Conservation (phyloP, 2,797 vertebrate species). For the Cyprinodon diabolis region DNA sequence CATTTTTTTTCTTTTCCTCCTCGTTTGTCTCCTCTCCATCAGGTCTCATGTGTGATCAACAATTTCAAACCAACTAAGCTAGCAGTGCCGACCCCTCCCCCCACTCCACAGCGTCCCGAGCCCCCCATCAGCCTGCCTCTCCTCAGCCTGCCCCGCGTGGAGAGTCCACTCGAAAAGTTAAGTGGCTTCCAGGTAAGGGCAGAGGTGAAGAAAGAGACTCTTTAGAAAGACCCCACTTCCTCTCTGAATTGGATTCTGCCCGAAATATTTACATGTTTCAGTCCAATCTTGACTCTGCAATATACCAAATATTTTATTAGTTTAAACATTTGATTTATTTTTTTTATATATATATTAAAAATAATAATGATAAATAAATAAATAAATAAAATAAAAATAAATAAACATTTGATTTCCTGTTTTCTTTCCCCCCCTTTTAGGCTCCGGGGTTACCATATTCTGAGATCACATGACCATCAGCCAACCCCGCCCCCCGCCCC, state of each 20-base stretch:
- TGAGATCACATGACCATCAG: constrained; percentile 93
- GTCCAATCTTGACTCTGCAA: not conserved
- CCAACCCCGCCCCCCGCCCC: constrained; percentile 84
- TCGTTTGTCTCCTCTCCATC: constrained; percentile 23
- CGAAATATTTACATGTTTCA: not conserved
- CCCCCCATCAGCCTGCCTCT: constrained; percentile 77
- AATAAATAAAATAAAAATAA: too few species aligned
- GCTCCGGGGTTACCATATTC: constrained; percentile 86
- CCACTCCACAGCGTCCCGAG: constrained; percentile 73
- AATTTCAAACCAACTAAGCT: constrained; percentile 85
- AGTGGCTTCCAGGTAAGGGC: constrained; percentile 92
- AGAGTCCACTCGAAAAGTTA: constrained; percentile 94
- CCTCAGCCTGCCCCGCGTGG: constrained; percentile 81
- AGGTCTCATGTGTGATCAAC: constrained; percentile 93
- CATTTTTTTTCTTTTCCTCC: not conserved
- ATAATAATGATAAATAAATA: too few species aligned
- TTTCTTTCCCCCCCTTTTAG: constrained; percentile 61
- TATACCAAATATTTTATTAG: not conserved
- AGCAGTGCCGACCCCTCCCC: constrained; percentile 31
- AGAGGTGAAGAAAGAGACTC: constrained; percentile 27
- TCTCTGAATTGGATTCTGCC: not conserved
- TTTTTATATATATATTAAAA: too few species aligned
- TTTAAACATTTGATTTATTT: not conserved
- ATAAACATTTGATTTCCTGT: too few species aligned
- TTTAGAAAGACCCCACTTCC: not conserved